Percentiles rank a stretch among this genome's conserved stretches.
Conservation (phyloP, 2,888 invertebrate genomes). For the Lepidochrysops patricia region DNA sequence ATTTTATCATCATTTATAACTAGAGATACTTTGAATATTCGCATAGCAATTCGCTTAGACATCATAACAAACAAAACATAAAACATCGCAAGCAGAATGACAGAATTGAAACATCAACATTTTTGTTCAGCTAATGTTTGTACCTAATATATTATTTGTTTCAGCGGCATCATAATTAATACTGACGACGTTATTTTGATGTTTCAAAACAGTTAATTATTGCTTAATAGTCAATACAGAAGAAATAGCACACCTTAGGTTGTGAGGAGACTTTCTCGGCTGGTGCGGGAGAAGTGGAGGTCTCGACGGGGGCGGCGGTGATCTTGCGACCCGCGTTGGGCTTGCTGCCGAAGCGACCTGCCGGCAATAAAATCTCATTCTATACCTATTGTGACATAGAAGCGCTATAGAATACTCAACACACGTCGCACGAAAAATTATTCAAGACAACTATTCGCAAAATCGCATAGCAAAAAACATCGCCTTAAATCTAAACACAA, state of each 20-base stretch:
- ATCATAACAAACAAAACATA: neutral
- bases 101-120: too few relatives aligned
- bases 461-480: conserved; percentile 13
- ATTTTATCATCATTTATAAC: too few relatives aligned
- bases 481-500: neutral
- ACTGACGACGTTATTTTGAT: too few relatives aligned
- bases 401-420: conserved; percentile 39
- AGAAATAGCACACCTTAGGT: conserved; percentile 46
- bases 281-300: conserved; percentile 32
- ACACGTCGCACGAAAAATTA: conserved; percentile 40
- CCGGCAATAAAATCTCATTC: conserved; percentile 26
- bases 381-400: conserved; percentile 28
- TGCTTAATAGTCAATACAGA: conserved; percentile 19
- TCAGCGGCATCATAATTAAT: too few relatives aligned
- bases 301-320: conserved; percentile 48
- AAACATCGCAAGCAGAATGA: neutral
- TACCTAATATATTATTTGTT: too few relatives aligned
- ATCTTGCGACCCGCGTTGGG: conserved; percentile 50
- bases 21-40: conserved; percentile 33
- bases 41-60: conserved; percentile 36
- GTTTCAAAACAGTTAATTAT: neutral
- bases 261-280: conserved; percentile 47
- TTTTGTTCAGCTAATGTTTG: too few relatives aligned
- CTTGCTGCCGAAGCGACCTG: conserved; percentile 67
- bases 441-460: conserved; percentile 14